phyloP scores from a whole-genome alignment of 2,888 invertebrate species.

The Noctua janthe region DNA sequence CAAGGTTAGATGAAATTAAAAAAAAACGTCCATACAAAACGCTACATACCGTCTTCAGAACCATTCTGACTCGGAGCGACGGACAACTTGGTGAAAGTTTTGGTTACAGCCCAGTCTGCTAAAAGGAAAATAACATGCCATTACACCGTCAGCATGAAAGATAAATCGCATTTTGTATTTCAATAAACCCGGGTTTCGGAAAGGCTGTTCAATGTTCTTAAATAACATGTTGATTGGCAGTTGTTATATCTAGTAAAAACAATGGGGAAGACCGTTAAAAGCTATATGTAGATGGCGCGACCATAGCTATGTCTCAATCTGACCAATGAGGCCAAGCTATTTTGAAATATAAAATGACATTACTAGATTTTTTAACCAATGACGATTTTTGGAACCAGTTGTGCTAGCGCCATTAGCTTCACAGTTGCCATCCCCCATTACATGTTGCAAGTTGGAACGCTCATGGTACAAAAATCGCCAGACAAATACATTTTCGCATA shows the following conservation, averaged over 20 bases:
- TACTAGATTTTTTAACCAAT: background rate
- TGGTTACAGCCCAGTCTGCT: conserved; percentile 82
- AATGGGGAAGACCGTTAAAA: background rate
- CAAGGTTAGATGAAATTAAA: background rate
- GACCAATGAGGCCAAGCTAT: background rate
- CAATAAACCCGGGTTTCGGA: background rate
- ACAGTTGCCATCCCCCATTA: background rate
- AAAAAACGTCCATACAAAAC: background rate
- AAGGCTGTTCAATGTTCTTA: background rate
- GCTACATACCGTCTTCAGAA: conserved; percentile 76
- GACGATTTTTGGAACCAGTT: background rate
- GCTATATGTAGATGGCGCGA: background rate
- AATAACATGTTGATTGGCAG: background rate
- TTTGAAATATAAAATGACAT: background rate
- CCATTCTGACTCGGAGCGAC: conserved; percentile 72
- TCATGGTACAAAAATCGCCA: background rate
- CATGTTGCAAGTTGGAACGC: background rate
- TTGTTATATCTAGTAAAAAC: background rate
- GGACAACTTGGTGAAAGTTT: conserved; percentile 81
- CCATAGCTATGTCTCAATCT: background rate
- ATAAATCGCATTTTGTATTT: background rate
- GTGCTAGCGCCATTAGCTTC: background rate
- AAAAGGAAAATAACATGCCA: conserved; percentile 62
- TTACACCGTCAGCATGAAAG: background rate
- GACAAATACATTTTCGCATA: background rate